A percentile compares a stretch with the other conserved stretches of the same genome.
Evolutionary conservation across 2,888 invertebrate genomes (phyloP).

Genomic region (Sesia apiformis): DNA sequence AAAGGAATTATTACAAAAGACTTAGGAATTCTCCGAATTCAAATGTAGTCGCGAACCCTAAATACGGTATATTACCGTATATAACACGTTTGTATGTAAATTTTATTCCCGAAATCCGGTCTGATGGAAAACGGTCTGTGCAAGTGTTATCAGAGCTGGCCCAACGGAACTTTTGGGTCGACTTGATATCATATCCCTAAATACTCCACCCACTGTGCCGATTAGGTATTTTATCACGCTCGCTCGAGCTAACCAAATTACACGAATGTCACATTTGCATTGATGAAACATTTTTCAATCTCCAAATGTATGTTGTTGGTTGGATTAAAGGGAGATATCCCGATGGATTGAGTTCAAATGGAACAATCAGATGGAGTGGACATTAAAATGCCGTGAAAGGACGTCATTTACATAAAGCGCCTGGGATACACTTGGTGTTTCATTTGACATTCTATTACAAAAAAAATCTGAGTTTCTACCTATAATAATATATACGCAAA

Average conservation of each 20-base stretch:
- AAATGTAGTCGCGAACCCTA: constrained; percentile 37
- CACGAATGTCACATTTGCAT: constrained; percentile 16
- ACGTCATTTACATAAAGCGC: constrained; percentile 27
- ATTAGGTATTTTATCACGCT: constrained; percentile 28
- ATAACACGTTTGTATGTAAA: constrained; percentile 67
- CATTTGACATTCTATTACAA: too few relatives aligned
- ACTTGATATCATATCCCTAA: constrained; percentile 50
- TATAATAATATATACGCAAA: too few relatives aligned
- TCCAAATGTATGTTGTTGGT: constrained; percentile 4
- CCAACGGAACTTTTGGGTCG: constrained; percentile 60
- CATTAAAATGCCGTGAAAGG: constrained; percentile 26
- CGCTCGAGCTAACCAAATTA: constrained; percentile 32
- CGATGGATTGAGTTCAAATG: constrained; percentile 21
- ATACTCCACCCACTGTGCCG: constrained; percentile 20
- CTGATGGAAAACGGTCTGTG: constrained; percentile 56
- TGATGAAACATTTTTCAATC: constrained; percentile 3
- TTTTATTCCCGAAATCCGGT: constrained; percentile 58
- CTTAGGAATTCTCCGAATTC: constrained; percentile 11
- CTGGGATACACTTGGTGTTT: constrained; percentile 3
- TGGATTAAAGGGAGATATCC: constrained; percentile 2
- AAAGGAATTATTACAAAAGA: neutral
- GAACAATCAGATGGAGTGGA: constrained; percentile 35
- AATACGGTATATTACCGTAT: constrained; percentile 45
- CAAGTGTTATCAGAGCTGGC: constrained; percentile 43
- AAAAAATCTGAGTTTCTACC: too few relatives aligned